Evolutionary conservation across 2,113 vertebrate species (phyloP), one percentile per base, ranked within the genome.

Genomic region (Saguinus imperator): DNA sequence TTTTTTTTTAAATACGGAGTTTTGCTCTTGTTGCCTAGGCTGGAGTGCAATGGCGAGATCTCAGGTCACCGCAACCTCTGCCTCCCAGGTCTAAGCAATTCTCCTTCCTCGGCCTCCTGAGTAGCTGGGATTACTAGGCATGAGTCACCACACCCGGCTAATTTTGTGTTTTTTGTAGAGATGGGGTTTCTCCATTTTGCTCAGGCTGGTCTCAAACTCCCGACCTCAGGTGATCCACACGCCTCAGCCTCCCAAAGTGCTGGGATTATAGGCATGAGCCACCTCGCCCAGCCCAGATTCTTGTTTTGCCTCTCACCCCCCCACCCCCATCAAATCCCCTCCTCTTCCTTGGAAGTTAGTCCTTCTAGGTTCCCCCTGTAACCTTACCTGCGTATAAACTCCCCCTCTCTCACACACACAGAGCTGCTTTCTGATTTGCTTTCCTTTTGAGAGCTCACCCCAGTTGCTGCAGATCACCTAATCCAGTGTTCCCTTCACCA

Each of bases 301-400:
- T 43, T 52, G 27, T 23, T 76, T 86, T 48, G 1, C 16, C 32
- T 58, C 58, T 8, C 23, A 6, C 8, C 0, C 1, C 1, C 2
- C 61, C 1, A 8, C 16, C 7, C 21, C 12, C 18, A 18, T 11
- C 6, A 72, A 32, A 25, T n/a, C 8, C 43, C 32, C 17, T 27
- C 20, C 12, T 8, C 35, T 76, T 35, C 68, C 55, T 88, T 14
- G 20, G 68, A 9, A 58, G 27, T 84, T n/a, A 37, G 17, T 25
- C 50, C 66, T 3, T 0, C 35, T 10, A 48, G 64, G 40, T 29
- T 21, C 32, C 1, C 16, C 23, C 73, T n/a, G 0, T 21, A 21
- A 86, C 20, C 3, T 8, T 57, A 9, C 45, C 52, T 86, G 73
- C 29, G 0, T 0, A 3, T 32, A 52, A n/a, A 40, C 37, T 25